A percentile compares a stretch with the other conserved stretches of the same genome.
phyloP scores from a whole-genome alignment of 1,140 invertebrate species.

The Babylonia areolata region DNA sequence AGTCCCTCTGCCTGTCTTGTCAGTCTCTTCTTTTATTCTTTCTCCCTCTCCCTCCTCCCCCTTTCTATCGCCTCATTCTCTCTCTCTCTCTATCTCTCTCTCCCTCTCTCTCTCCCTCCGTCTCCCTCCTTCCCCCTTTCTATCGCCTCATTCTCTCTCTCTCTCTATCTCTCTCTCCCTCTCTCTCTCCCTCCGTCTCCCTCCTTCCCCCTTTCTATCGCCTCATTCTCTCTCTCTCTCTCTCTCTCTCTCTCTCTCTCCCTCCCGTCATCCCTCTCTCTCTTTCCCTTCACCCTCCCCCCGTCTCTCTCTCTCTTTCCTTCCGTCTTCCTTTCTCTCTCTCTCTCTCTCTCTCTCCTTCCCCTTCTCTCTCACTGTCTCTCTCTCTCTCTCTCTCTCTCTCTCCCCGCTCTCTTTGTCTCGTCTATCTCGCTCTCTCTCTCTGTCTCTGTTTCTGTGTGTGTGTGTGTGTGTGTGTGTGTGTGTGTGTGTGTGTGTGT shows the following conservation, averaged over 20 bases:
- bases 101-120: no score
- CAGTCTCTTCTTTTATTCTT: not conserved
- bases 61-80: not conserved
- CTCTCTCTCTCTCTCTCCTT: no score
- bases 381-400: no score
- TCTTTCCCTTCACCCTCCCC: not conserved
- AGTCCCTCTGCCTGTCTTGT: constrained; percentile 37
- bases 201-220: not conserved
- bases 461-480: not conserved
- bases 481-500: no score
- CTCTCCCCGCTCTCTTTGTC: no score
- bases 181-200: no score
- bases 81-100: no score
- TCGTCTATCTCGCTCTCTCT: not conserved
- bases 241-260: constrained; percentile 11
- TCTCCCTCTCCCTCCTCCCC: not conserved
- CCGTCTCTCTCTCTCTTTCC: constrained; percentile 12
- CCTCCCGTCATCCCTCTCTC: not conserved
- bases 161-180: no score
- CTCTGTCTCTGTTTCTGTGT: not conserved
- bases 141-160: not conserved
- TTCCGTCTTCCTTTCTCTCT: not conserved
- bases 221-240: not conserved
- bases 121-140: not conserved
- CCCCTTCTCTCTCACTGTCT: no score